Evolutionary conservation across 2,888 invertebrate species (phyloP), one percentile per base, ranked within the genome.

Genomic region (Synanthedon formicaeformis): DNA sequence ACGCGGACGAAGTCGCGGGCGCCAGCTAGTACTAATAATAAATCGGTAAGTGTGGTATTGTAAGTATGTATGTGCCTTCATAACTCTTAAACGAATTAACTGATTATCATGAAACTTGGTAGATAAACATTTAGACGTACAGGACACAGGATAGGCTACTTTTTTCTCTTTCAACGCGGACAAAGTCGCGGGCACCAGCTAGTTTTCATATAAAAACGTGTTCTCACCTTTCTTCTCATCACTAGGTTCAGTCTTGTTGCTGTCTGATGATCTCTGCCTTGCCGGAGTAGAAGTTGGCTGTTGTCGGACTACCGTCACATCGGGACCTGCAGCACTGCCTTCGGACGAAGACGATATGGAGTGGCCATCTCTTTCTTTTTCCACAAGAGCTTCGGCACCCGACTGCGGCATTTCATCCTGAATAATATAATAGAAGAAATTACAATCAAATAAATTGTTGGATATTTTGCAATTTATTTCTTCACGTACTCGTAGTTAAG

Each of bases 201-300:
- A n/a, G n/a, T n/a, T 23, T 23, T 8, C 8, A 3, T 27, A 27
- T 34, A 34, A 34, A 34, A 34, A 10, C 8, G 27, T 34, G 8
- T 13, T 45, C 13, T 45, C n/a, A 85, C 86, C 83, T 80, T 82
- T 87, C 64, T 84, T 87, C 16, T 86, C 87, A 41, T 85, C 86
- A 54, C 85, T 85, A 5, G 82, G 86, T 54, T 86, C 86, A 4
- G 87, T 87, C 51, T 78, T 71, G 51, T 89, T 90, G 57, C 90
- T 90, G 56, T 90, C 90, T 0, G 89, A 86, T 13, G 90, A 90
- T 49, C 81, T 77, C 52, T 90, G 90, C 41, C 90, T 67, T 0
- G 78, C 80, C 3, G 86, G 83, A 1, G 78, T 80, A 18, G 71
- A 60, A 1, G 78, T 79, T 0, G 80, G 75, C 14, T 79, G 78